Base-by-base conservation (phyloP, 2,797 vertebrate species). In the Xerus rutilus region DNA sequence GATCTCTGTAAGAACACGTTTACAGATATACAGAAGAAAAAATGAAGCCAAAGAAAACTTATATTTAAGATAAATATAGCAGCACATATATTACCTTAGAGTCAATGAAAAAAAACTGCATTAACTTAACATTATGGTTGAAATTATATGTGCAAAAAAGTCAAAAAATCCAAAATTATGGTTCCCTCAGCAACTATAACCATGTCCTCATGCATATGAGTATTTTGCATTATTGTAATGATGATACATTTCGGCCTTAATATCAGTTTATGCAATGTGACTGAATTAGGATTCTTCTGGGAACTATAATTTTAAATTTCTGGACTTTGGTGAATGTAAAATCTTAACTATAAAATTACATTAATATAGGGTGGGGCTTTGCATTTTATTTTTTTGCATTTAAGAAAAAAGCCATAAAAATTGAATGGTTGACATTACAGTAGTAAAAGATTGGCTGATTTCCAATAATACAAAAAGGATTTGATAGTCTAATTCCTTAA, bases 151-250 rank as follows among this genome's bases (percentile, higher is more conserved):
- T 93, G 92, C 85, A 70, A 13, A 95, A 97, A 93, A 30, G 59
- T 18, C 67, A 96, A 57, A 95, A 67, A 97, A 97, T 84, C 20
- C 91, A 97, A 97, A 95, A 93, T 97, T 86, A 93, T 97, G 69
- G 90, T 98, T 98, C 92, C 97, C 97, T 97, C 86, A 97, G 91
- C 95, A 98, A 96, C 65, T 84, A 92, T 97, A 96, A 97, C 89
- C 94, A 65, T 86, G 73, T 87, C 96, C 92, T 96, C 92, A 97
- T 96, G 96, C 43, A 74, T 65, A 82, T 54, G 47, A 90, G 78
- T 87, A 97, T 96, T 97, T 92, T 96, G 54, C 96, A 97, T 96
- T 97, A 96, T 1, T 57, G 79, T 94, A 91, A 7, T 96, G 95
- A 86, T n/a, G 67, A 96, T 52, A 96, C 95, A 97, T 97, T 96